Percentiles rank a stretch among this genome's conserved stretches.
phyloP scores from a whole-genome alignment of 2,888 invertebrate genomes.

The Oscheius myriophilus region DNA sequence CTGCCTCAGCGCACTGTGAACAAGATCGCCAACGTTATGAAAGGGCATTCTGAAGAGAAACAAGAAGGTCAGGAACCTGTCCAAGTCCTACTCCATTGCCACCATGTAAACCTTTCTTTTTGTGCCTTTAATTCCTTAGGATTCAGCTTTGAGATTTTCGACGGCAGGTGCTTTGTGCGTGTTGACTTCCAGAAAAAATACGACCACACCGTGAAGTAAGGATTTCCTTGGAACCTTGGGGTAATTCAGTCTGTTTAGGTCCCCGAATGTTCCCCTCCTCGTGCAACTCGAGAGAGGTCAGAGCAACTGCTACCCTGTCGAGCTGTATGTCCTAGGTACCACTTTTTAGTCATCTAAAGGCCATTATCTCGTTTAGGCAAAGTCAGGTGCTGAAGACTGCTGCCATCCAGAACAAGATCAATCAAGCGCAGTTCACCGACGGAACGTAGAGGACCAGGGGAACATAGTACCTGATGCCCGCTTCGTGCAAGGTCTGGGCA shows the following conservation, averaged over 20 bases:
- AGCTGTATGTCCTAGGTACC: slow-evolving; percentile 37
- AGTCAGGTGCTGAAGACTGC: slow-evolving; percentile 38
- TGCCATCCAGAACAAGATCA: neutral
- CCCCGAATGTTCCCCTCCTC: slow-evolving; percentile 38
- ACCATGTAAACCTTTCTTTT: neutral
- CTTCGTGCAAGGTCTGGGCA: slow-evolving; percentile 4
- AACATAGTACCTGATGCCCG: slow-evolving; percentile 13
- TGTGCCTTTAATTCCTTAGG: slow-evolving; percentile 30
- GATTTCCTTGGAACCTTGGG: neutral
- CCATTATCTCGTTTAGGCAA: slow-evolving; percentile 6
- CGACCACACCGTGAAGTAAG: slow-evolving; percentile 30
- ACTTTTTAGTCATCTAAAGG: neutral
- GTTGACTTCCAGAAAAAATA: slow-evolving; percentile 42
- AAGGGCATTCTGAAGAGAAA: slow-evolving; percentile 4
- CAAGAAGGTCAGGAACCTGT: slow-evolving; percentile 3
- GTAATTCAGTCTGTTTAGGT: slow-evolving; percentile 13
- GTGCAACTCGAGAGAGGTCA: slow-evolving; percentile 40
- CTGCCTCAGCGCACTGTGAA: neutral
- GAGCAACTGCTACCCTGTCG: slow-evolving; percentile 48
- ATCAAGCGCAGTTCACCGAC: neutral
- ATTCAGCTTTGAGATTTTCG: slow-evolving; percentile 8
- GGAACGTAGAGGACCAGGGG: slow-evolving; percentile 29
- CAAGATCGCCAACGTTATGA: neutral
- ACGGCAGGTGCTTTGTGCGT: slow-evolving; percentile 22
- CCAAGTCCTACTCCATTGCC: neutral